Evolutionary conservation across 2,888 invertebrate species (phyloP).

Genomic region (Chrysolina americana): DNA sequence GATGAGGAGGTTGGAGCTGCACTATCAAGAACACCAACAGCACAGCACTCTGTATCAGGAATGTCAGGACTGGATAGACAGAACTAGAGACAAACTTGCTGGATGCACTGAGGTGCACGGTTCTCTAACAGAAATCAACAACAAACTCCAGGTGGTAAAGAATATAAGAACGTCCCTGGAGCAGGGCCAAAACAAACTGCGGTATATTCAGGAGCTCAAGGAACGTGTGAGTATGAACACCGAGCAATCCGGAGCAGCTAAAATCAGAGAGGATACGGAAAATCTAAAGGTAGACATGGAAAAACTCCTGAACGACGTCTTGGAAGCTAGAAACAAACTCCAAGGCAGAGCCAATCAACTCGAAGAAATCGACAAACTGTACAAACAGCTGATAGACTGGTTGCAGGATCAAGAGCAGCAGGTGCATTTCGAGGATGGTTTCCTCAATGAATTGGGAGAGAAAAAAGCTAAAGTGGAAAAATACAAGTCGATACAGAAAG

Average conservation of each 20-base stretch:
- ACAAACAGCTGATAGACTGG: constrained; percentile 89
- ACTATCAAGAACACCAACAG: constrained; percentile 96
- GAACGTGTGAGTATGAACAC: constrained; percentile 96
- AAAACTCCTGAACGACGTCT: constrained; percentile 85
- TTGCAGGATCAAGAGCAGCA: constrained; percentile 90
- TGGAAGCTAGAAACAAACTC: constrained; percentile 83
- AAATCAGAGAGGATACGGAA: constrained; percentile 94
- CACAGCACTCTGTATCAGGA: constrained; percentile 94
- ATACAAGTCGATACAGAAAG: constrained; percentile 85
- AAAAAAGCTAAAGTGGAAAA: constrained; percentile 92
- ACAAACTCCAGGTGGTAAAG: constrained; percentile 88
- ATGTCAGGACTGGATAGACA: constrained; percentile 93
- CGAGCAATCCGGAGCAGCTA: constrained; percentile 87
- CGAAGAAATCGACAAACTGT: constrained; percentile 89
- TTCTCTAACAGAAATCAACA: constrained; percentile 87
- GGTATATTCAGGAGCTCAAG: constrained; percentile 90
- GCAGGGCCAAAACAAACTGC: constrained; percentile 89
- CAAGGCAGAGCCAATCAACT: constrained; percentile 83
- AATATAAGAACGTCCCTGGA: constrained; percentile 91
- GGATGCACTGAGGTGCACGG: constrained; percentile 87
- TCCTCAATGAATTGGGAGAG: constrained; percentile 89
- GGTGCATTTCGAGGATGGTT: constrained; percentile 81
- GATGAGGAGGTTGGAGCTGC: constrained; percentile 90
- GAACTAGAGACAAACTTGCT: constrained; percentile 88
- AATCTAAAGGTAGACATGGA: constrained; percentile 92